These are phyloP conservation scores for Bembecia ichneumoniformis DNA, from an alignment of 2,888 invertebrate genomes.

Conservation along the genomic window DNA sequence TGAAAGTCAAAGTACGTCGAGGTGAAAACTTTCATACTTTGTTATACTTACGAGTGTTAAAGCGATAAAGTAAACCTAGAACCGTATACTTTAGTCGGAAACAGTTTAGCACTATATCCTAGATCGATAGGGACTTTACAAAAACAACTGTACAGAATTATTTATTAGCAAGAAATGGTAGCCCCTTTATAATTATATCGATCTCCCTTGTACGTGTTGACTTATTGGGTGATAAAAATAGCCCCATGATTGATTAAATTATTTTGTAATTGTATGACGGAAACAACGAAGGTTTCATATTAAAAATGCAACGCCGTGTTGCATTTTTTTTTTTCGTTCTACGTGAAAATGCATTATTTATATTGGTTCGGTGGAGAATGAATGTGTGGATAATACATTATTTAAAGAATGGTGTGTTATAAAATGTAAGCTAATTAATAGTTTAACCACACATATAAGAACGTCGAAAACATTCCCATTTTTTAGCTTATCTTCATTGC, in stretches of 20 bases:
- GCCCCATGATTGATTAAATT: neutral
- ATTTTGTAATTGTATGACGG: neutral
- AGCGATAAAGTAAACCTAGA: neutral
- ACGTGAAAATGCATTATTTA: no score
- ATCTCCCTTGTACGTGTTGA: neutral
- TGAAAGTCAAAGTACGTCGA: conserved; percentile 23
- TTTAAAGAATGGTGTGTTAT: no score
- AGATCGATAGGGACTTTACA: neutral
- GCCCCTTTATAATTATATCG: conserved; percentile 2
- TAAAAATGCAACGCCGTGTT: neutral
- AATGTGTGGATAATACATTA: no score
- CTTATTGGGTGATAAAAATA: neutral
- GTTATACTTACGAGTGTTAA: neutral
- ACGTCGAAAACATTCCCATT: no score
- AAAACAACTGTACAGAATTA: conserved; percentile 3
- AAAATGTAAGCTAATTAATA: no score
- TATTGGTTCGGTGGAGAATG: no score
- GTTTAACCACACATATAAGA: no score
- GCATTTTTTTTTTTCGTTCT: neutral
- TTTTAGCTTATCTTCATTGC: no score
- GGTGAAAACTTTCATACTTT: conserved; percentile 14
- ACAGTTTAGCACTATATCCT: neutral
- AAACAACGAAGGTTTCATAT: neutral
- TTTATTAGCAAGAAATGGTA: conserved; percentile 4
- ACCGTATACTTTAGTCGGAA: neutral